Conservation (phyloP, 2,113 vertebrate genomes). For the Poeciliopsis turrubarensis region DNA sequence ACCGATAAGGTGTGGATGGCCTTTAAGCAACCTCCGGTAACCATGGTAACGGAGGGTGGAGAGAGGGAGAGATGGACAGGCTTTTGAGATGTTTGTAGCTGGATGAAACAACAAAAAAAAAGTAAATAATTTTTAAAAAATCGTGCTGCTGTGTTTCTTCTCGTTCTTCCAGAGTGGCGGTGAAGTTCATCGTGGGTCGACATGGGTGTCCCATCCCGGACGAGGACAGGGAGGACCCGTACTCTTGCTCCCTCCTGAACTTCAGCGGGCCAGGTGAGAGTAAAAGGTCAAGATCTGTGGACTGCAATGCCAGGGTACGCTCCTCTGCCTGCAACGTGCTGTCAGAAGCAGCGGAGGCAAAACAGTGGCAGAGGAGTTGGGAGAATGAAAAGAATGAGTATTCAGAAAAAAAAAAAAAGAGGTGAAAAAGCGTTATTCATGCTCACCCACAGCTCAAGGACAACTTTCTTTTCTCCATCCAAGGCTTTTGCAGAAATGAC, state of each 20-base stretch:
- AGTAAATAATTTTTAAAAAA: too few species aligned
- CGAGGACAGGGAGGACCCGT: constrained; percentile 93
- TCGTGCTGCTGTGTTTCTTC: background rate
- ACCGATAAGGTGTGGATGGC: constrained; percentile 63
- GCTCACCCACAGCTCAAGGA: constrained; percentile 72
- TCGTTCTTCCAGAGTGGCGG: constrained; percentile 86
- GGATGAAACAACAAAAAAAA: constrained; percentile 21
- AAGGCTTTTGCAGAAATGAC: constrained; percentile 48
- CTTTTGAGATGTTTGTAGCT: constrained; percentile 47
- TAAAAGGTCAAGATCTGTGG: background rate
- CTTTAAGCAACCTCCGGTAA: constrained; percentile 65
- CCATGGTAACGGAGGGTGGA: constrained; percentile 68
- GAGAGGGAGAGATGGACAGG: constrained; percentile 57
- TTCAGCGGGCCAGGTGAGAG: constrained; percentile 88
- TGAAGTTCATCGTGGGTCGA: constrained; percentile 95
- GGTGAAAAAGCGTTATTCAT: constrained; percentile 53
- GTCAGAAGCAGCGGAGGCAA: constrained; percentile 19
- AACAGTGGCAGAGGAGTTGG: constrained; percentile 33
- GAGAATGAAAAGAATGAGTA: constrained; percentile 46
- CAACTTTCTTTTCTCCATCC: constrained; percentile 31
- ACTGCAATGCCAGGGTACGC: background rate
- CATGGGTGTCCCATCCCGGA: constrained; percentile 90
- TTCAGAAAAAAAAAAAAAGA: constrained; percentile 50
- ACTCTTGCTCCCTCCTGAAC: constrained; percentile 93
- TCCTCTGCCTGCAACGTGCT: constrained; percentile 12